These are phyloP conservation scores for Campoletis raptor DNA, from an alignment of 2,888 invertebrate species.

Conservation along the genomic window DNA sequence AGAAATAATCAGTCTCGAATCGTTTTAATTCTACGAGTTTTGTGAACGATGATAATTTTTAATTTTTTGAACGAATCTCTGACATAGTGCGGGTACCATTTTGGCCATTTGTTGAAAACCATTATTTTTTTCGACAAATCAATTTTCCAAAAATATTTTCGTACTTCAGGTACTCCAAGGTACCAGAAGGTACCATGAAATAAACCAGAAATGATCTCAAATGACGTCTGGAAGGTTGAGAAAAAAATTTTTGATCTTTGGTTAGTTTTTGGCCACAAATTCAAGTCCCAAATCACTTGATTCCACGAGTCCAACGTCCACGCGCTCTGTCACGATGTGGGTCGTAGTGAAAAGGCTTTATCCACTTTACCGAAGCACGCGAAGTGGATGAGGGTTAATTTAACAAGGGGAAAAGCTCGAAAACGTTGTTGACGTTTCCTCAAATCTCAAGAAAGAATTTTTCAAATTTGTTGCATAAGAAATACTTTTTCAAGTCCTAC, in stretches of 20 bases:
- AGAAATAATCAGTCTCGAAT: no score
- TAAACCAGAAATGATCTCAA: not conserved
- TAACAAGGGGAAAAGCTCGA: not conserved
- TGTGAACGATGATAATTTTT: no score
- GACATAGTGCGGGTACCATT: not conserved
- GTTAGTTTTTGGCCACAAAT: not conserved
- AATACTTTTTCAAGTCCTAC: not conserved
- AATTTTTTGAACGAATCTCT: no score
- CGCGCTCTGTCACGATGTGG: not conserved
- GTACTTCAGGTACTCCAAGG: not conserved
- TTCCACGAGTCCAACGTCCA: not conserved
- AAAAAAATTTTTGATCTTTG: not conserved
- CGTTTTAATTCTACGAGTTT: no score
- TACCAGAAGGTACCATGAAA: no score
- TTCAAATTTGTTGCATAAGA: not conserved
- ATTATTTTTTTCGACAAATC: not conserved
- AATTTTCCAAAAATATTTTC: not conserved
- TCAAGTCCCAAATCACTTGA: not conserved
- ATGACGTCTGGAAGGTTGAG: not conserved
- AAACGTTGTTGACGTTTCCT: not conserved
- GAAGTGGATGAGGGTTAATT: slow-evolving; percentile 28
- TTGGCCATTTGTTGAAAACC: not conserved
- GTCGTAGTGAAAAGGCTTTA: not conserved
- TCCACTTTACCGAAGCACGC: not conserved
- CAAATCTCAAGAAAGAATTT: not conserved